A percentile compares a stretch with the other conserved stretches of the same genome.
phyloP scores from a whole-genome alignment of 2,113 vertebrate species.

The Dolichallabes microphthalmus region DNA sequence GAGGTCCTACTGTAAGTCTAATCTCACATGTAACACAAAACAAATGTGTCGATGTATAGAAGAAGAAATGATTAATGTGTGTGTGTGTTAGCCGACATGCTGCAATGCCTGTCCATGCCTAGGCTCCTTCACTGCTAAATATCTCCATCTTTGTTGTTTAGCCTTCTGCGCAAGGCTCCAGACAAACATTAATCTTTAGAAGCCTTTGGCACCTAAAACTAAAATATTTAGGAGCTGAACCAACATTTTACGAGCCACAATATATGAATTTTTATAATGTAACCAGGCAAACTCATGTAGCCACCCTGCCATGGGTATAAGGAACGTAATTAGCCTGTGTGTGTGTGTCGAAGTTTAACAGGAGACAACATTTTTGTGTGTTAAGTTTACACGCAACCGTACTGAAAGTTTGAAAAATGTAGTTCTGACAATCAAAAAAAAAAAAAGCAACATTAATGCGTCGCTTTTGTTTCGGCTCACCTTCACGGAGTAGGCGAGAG shows the following conservation, averaged over 20 bases:
- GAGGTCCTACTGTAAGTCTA: no score
- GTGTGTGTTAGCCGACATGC: background rate
- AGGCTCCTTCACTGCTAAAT: background rate
- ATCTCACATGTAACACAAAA: background rate
- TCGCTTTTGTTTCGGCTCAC: conserved; percentile 64
- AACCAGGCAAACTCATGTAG: no score
- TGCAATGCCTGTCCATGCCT: background rate
- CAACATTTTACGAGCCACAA: no score
- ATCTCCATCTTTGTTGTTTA: background rate
- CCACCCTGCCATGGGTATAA: no score
- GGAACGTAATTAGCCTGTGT: no score
- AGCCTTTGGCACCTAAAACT: no score
- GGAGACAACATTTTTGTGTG: background rate
- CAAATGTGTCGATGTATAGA: background rate
- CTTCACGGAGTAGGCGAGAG: conserved; percentile 95
- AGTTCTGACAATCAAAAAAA: background rate
- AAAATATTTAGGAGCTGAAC: no score
- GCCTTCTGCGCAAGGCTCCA: background rate
- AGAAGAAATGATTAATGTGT: no score
- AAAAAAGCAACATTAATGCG: background rate
- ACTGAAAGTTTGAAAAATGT: background rate
- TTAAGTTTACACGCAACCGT: background rate
- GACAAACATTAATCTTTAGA: no score
- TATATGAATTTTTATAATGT: no score
- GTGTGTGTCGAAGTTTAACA: background rate